Conservation (phyloP, 2,797 vertebrate genomes). For the Poeciliopsis paucimaculata region DNA sequence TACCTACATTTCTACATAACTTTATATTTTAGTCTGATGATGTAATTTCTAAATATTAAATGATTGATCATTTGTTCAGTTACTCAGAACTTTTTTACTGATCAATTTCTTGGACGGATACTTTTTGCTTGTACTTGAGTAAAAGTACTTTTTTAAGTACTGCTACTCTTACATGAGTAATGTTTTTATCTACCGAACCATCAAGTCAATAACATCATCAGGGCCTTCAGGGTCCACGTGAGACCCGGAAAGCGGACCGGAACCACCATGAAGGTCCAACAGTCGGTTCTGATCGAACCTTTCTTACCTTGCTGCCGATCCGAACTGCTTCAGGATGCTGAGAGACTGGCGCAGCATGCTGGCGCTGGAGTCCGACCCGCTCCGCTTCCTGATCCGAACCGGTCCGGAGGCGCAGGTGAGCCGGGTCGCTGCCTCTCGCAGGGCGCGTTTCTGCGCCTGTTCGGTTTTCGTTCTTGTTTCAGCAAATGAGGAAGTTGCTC, state of each 20-base stretch:
- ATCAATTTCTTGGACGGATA: too few relatives aligned
- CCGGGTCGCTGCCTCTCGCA: neutral
- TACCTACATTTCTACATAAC: too few relatives aligned
- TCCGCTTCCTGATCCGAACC: slow-evolving; percentile 15
- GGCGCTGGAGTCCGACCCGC: slow-evolving; percentile 35
- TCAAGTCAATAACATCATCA: neutral
- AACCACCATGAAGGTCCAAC: too few relatives aligned
- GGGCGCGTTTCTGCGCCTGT: neutral
- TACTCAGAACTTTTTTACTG: too few relatives aligned
- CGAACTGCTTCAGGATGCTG: slow-evolving; percentile 79
- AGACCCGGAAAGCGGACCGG: neutral
- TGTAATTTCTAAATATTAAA: too few relatives aligned
- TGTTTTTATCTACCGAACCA: neutral
- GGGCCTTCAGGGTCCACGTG: neutral
- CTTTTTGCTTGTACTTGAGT: too few relatives aligned
- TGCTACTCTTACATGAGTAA: too few relatives aligned
- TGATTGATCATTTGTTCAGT: too few relatives aligned
- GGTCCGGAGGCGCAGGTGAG: slow-evolving; percentile 4
- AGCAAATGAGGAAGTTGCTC: slow-evolving; percentile 75
- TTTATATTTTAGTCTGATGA: too few relatives aligned
- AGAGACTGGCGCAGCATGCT: slow-evolving; percentile 80
- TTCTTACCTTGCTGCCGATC: slow-evolving; percentile 72
- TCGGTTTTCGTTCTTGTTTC: slow-evolving; percentile 70
- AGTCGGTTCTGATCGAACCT: too few relatives aligned
- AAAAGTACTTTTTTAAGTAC: neutral